Evolutionary conservation across 2,888 invertebrate species (phyloP).

Genomic region (Eulithis testata): DNA sequence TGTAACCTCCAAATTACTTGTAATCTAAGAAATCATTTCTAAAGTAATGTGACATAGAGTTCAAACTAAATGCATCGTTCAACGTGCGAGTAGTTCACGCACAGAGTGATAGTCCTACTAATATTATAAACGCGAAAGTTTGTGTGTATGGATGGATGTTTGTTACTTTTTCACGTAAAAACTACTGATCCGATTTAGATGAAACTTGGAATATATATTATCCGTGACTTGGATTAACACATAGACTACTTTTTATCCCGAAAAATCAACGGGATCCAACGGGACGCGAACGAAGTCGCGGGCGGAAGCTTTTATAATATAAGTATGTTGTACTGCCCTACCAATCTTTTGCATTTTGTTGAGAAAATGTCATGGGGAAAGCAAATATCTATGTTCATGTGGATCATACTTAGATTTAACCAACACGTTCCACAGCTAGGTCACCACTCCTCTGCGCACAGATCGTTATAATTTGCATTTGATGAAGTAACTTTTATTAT

Average conservation of each 20-base stretch:
- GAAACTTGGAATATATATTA: too few relatives aligned
- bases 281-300: too few relatives aligned
- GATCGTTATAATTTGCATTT: constrained; percentile 30
- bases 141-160: too few relatives aligned
- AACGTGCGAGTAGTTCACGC: neutral
- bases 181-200: too few relatives aligned
- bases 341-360: too few relatives aligned
- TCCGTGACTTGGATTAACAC: too few relatives aligned
- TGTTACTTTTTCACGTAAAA: too few relatives aligned
- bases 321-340: too few relatives aligned
- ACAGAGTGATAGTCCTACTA: too few relatives aligned
- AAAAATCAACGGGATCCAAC: too few relatives aligned
- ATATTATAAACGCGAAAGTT: neutral
- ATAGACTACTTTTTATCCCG: too few relatives aligned
- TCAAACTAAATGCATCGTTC: neutral
- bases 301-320: too few relatives aligned
- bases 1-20: neutral
- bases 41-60: neutral
- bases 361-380: neutral
- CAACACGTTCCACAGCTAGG: neutral
- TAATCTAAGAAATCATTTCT: neutral
- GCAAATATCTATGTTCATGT: neutral
- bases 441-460: neutral
- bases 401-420: neutral
- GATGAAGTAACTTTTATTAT: constrained; percentile 30